These are phyloP conservation scores for Cosmia trapezina DNA, from an alignment of 2,888 invertebrate genomes.

Conservation along the genomic window DNA sequence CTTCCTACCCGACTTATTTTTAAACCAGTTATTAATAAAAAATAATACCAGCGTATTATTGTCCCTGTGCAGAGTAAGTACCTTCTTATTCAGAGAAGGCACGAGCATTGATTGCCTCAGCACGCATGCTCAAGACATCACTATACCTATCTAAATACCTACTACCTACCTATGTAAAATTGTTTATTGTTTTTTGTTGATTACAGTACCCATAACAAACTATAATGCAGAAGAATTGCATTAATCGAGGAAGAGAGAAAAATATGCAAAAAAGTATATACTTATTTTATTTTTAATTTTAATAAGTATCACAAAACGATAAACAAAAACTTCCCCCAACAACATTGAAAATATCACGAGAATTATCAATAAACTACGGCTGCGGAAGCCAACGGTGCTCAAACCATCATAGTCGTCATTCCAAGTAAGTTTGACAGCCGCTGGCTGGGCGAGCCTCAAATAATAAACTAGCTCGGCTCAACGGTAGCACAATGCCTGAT, in stretches of 20 bases:
- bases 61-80: neutral
- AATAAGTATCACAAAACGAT: neutral
- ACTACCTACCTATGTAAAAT: too few species aligned
- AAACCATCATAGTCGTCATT: constrained; percentile 25
- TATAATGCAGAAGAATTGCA: too few species aligned
- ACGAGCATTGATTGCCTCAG: too few species aligned
- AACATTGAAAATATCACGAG: constrained; percentile 4
- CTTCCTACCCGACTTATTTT: neutral
- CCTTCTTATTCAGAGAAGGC: too few species aligned
- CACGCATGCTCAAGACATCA: too few species aligned
- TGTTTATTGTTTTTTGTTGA: too few species aligned
- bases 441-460: constrained; percentile 57
- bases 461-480: constrained; percentile 68
- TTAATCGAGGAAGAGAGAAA: too few species aligned
- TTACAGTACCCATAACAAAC: too few species aligned
- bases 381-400: constrained; percentile 31
- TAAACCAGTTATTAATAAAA: neutral
- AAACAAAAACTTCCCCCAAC: neutral
- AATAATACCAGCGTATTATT: neutral
- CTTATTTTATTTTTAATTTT: too few species aligned
- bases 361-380: constrained; percentile 2
- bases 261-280: too few species aligned
- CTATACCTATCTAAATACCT: too few species aligned
- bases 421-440: constrained; percentile 56
- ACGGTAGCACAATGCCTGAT: constrained; percentile 73